phyloP scores from a whole-genome alignment of 2,888 invertebrate genomes.

The Pinctada fucata region DNA sequence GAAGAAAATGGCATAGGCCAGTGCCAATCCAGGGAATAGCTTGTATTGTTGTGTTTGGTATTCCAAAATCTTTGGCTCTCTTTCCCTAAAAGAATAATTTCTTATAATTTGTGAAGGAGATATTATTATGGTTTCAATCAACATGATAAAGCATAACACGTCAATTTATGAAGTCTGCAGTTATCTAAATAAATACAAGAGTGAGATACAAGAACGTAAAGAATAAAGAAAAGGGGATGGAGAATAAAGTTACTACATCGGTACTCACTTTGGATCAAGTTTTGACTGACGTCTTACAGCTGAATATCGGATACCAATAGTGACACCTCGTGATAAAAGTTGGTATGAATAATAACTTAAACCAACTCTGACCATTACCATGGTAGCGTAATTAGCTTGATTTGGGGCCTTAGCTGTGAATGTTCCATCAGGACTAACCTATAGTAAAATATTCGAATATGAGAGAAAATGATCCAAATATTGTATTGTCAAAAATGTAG shows the following conservation, averaged over 20 bases:
- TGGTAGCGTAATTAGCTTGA: constrained; percentile 74
- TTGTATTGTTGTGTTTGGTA: constrained; percentile 96
- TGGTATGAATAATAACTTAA: constrained; percentile 85
- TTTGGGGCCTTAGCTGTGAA: constrained; percentile 57
- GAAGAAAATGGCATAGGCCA: constrained; percentile 87
- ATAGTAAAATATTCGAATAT: too few species aligned
- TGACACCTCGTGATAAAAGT: constrained; percentile 88
- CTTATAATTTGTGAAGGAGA: neutral
- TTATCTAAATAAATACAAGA: too few species aligned
- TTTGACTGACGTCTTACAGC: constrained; percentile 90
- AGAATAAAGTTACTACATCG: too few species aligned
- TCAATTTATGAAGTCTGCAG: too few species aligned
- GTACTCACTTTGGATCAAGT: constrained; percentile 68
- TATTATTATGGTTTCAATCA: too few species aligned
- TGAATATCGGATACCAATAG: constrained; percentile 93
- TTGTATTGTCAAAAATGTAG: too few species aligned
- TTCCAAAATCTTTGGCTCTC: constrained; percentile 84
- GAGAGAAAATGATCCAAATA: too few species aligned
- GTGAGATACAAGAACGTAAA: neutral
- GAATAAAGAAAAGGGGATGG: neutral
- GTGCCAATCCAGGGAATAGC: constrained; percentile 89
- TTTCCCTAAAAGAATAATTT: constrained; percentile 39
- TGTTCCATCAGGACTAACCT: constrained; percentile 72
- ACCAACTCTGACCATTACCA: constrained; percentile 92
- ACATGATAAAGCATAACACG: too few species aligned